These are phyloP conservation scores for Melieria crassipennis DNA, from an alignment of 2,888 invertebrate genomes.

Conservation along the genomic window DNA sequence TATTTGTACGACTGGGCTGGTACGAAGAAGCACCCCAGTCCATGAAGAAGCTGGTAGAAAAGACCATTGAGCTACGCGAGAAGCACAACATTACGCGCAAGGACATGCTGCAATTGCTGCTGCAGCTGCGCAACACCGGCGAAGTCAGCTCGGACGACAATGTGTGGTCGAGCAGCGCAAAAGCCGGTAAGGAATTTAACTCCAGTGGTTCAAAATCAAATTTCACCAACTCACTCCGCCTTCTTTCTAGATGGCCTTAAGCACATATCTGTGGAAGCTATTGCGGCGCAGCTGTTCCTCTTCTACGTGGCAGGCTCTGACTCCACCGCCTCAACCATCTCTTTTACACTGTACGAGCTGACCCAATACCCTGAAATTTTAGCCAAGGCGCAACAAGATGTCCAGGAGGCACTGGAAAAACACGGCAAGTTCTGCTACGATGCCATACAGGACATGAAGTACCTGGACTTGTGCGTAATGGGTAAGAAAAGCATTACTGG, in stretches of 20 bases:
- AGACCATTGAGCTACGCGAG: slow-evolving; percentile 66
- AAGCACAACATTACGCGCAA: slow-evolving; percentile 61
- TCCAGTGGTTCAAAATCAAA: slow-evolving; percentile 21
- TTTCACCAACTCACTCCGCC: not conserved
- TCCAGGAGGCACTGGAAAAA: slow-evolving; percentile 50
- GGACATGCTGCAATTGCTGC: slow-evolving; percentile 67
- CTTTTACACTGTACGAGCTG: slow-evolving; percentile 64
- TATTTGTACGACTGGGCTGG: slow-evolving; percentile 54
- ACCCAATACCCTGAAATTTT: slow-evolving; percentile 60
- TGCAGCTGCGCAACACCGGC: slow-evolving; percentile 65
- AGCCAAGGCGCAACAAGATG: slow-evolving; percentile 14
- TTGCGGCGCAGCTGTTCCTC: slow-evolving; percentile 63
- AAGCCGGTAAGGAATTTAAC: slow-evolving; percentile 58
- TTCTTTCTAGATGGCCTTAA: slow-evolving; percentile 46
- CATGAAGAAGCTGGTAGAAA: slow-evolving; percentile 63
- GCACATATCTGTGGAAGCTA: slow-evolving; percentile 59
- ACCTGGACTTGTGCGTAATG: slow-evolving; percentile 65
- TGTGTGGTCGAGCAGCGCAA: slow-evolving; percentile 54
- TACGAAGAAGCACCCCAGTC: slow-evolving; percentile 51
- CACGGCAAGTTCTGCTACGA: slow-evolving; percentile 63
- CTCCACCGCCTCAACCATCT: slow-evolving; percentile 64
- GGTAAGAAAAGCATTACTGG: slow-evolving; percentile 52
- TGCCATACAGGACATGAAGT: slow-evolving; percentile 64
- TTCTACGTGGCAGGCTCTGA: slow-evolving; percentile 67
- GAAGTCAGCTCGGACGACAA: slow-evolving; percentile 57